Evolutionary conservation across 2,113 vertebrate genomes (phyloP).

Genomic region (Centropristis striata): DNA sequence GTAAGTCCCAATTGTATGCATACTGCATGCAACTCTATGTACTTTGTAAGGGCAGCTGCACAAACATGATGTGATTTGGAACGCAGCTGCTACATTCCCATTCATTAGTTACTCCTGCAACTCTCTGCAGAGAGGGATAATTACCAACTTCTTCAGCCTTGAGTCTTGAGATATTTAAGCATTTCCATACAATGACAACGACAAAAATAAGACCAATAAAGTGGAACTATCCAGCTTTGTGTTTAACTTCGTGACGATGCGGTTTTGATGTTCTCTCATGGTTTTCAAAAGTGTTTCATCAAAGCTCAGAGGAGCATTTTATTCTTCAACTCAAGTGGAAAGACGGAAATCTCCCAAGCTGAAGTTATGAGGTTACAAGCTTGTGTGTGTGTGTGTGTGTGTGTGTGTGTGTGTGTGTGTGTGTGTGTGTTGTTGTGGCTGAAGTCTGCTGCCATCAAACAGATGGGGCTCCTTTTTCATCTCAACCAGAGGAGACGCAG

Average conservation of each 20-base stretch:
- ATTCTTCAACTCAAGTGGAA: constrained; percentile 20
- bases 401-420: constrained; percentile 16
- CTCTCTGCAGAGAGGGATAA: too few species aligned
- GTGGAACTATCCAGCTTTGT: background rate
- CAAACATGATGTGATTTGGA: too few species aligned
- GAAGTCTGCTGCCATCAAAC: constrained; percentile 46
- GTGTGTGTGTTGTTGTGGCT: constrained; percentile 12
- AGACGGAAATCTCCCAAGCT: constrained; percentile 43
- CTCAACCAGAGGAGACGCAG: constrained; percentile 30
- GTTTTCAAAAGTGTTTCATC: constrained; percentile 26
- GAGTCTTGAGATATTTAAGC: background rate
- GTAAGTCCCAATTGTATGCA: too few species aligned
- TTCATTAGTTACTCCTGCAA: too few species aligned
- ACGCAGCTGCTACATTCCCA: too few species aligned
- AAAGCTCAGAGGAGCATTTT: constrained; percentile 44
- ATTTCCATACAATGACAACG: background rate
- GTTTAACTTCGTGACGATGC: background rate
- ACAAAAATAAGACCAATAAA: background rate
- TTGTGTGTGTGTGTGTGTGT: constrained; percentile 20
- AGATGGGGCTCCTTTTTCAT: constrained; percentile 56
- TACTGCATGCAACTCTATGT: too few species aligned
- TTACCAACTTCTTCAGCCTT: background rate
- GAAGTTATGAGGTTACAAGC: constrained; percentile 9
- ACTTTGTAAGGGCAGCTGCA: too few species aligned
- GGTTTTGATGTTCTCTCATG: constrained; percentile 15